Evolutionary conservation across 2,888 invertebrate genomes (phyloP), one percentile per base, ranked within the genome.

Genomic region (Campoplex capitator): DNA sequence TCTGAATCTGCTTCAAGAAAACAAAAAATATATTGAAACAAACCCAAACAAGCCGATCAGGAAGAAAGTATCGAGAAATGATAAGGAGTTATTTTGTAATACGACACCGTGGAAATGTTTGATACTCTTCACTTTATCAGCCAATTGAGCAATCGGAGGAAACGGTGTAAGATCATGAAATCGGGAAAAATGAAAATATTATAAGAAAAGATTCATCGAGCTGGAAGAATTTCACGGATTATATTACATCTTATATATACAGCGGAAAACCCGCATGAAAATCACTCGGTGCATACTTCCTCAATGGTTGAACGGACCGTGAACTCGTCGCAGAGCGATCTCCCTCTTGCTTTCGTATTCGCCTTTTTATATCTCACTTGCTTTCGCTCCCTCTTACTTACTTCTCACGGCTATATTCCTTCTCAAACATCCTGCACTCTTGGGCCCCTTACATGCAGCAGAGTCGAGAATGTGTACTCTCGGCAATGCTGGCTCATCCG

Each of bases 381-480:
- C 58, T 58, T 16, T 62, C 68, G 45, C 71, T 71, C 35, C 48
- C n/a, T 62, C 48, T 51, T 6, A 45, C 56, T 62, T 62, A 8
- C 70, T 70, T 58, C 58, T 67, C 77, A 67, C 65, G 70, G 35
- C 80, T 82, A 48, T 68, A 51, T 84, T 82, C 74, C 82, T 75
- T 74, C 70, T 84, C 82, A 84, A 87, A 84, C 84, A 87, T 87
- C 78, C 82, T 82, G 87, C 45, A 87, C 77, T 77, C 78, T 65
- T 23, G 23, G 75, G 58, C 38, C 78, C 84, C 80, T 76, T 62
- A 65, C 83, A 71, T 54, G 48, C 80, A 71, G 32, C 32, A 71
- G 70, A 80, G 54, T 84, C 87, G 87, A 84, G 84, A 84, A 84
- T 87, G 81, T 84, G 75, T 87, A 71, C 84, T 75, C 82, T 65